Conservation (phyloP, 2,888 invertebrate species). For the Leuctra nigra region DNA sequence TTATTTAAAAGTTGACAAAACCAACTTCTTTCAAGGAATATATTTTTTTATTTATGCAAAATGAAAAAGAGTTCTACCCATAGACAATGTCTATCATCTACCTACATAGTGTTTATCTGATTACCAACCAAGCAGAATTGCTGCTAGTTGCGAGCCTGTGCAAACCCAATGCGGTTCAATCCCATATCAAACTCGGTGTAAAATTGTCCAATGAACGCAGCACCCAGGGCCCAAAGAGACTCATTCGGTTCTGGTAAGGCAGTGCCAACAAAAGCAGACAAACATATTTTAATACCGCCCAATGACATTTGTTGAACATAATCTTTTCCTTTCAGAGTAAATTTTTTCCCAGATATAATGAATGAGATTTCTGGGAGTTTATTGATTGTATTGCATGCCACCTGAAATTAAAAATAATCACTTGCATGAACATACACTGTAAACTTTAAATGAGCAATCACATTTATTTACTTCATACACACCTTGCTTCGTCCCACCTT, state of each 20-base stretch:
- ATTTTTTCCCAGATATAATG: conserved; percentile 49
- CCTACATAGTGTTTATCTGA: no score
- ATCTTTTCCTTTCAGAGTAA: conserved; percentile 52
- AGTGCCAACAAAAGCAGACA: conserved; percentile 41
- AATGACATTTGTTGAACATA: conserved; percentile 48
- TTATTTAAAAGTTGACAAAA: no score
- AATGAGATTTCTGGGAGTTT: conserved; percentile 54
- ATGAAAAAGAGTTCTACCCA: no score
- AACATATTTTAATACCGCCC: conserved; percentile 38
- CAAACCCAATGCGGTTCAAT: conserved; percentile 40
- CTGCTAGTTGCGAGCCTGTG: conserved; percentile 36
- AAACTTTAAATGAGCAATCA: not conserved
- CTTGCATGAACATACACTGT: not conserved
- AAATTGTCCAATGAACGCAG: conserved; percentile 44
- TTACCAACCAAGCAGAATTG: no score
- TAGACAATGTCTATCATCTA: no score
- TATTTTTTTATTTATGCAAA: no score
- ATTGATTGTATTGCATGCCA: conserved; percentile 53
- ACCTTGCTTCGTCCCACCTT: conserved; percentile 35
- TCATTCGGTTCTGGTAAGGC: conserved; percentile 29
- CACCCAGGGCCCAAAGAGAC: conserved; percentile 42
- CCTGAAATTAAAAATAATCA: conserved; percentile 37
- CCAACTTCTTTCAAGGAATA: no score
- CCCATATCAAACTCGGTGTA: conserved; percentile 44
- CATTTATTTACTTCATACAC: conserved; percentile 25